Evolutionary conservation across 2,888 invertebrate species (phyloP).

Genomic region (Drosophila subsilvestris): DNA sequence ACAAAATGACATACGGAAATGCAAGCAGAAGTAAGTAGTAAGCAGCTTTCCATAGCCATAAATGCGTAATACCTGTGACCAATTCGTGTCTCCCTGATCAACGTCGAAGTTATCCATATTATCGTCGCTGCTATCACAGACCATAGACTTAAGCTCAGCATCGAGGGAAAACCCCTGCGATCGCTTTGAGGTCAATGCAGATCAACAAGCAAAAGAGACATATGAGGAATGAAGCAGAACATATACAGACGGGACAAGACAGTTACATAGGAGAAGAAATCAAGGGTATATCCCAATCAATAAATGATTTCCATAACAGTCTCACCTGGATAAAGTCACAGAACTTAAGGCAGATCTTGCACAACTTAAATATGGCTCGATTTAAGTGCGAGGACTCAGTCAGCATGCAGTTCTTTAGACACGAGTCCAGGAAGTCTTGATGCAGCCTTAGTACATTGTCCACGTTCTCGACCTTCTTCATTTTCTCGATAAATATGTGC

Average conservation of each 20-base stretch:
- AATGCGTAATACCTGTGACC: conserved; percentile 22
- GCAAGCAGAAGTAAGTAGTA: conserved; percentile 7
- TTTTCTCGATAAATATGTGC: conserved; percentile 93
- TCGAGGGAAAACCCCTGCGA: conserved; percentile 84
- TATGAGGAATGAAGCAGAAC: conserved; percentile 20
- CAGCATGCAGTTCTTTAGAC: conserved; percentile 97
- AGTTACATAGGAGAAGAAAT: neutral
- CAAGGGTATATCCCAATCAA: too few species aligned
- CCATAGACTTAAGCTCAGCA: conserved; percentile 84
- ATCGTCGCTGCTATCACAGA: conserved; percentile 83
- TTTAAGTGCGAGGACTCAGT: conserved; percentile 92
- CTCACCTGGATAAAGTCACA: conserved; percentile 95
- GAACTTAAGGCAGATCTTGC: conserved; percentile 95
- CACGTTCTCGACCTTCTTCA: conserved; percentile 93
- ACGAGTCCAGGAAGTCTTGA: conserved; percentile 94
- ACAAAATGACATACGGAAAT: neutral
- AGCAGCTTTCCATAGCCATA: neutral
- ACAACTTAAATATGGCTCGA: conserved; percentile 92
- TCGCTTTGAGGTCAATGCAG: conserved; percentile 66
- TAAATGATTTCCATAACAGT: conserved; percentile 3
- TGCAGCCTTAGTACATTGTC: conserved; percentile 95
- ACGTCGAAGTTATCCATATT: conserved; percentile 81
- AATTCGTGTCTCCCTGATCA: conserved; percentile 79
- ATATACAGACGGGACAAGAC: conserved; percentile 26
- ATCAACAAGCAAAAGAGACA: neutral